Evolutionary conservation across 2,888 invertebrate genomes (phyloP).

Genomic region (Oligia fasciuncula): DNA sequence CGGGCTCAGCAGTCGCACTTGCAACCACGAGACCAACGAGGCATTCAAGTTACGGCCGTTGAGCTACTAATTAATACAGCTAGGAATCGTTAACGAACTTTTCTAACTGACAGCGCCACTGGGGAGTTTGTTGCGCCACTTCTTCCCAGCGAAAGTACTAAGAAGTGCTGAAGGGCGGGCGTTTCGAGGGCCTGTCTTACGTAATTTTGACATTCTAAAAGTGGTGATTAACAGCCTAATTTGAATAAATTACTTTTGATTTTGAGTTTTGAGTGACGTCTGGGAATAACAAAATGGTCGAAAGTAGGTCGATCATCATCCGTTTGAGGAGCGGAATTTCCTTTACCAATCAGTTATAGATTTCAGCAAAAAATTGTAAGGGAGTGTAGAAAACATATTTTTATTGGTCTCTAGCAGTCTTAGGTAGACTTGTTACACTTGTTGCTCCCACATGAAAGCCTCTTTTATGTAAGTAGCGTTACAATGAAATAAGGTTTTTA

Average conservation of each 20-base stretch:
- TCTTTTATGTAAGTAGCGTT: not conserved
- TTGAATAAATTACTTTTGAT: no score
- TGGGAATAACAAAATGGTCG: slow-evolving; percentile 6
- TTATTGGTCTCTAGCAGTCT: not conserved
- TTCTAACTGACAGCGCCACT: not conserved
- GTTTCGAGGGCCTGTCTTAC: no score
- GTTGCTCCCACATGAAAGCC: not conserved
- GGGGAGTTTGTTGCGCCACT: not conserved
- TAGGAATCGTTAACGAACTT: not conserved
- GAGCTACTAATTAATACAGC: no score
- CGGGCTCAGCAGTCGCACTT: no score
- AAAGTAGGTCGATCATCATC: not conserved
- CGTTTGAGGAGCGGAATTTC: not conserved
- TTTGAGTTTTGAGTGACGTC: not conserved
- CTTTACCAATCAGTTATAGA: not conserved
- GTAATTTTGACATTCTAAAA: no score
- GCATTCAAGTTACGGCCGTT: no score
- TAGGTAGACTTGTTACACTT: not conserved
- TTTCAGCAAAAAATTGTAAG: not conserved
- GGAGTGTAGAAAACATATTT: not conserved
- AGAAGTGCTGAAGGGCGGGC: no score
- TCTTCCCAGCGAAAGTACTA: no score
- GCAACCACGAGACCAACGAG: no score
- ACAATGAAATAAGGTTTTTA: not conserved
- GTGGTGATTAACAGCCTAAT: no score